Evolutionary conservation across 2,113 vertebrate genomes (phyloP), one percentile per base, ranked within the genome.

Genomic region (Leucosticte australis): DNA sequence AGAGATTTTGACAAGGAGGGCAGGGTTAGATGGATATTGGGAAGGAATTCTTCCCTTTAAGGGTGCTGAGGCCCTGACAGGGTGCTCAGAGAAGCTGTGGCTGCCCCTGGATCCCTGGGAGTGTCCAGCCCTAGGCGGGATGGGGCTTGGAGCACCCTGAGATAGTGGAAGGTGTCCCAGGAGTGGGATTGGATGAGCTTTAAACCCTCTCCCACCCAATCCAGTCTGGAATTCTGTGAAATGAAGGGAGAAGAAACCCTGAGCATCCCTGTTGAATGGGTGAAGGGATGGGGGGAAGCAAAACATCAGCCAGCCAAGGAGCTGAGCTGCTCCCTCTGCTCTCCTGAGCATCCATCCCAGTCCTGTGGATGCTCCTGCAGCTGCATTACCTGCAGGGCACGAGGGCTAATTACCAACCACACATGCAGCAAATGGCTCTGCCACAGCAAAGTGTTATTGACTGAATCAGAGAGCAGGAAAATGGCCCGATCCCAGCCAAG

Each of bases 391-490:
- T 90, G 92, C 93, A 15, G 95, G 91, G 89, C 89, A 92, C 2
- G 17, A 9, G 3, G 55, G 20, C 85, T 64, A 12, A 78, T 80
- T 46, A 27, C 81, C 87, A 83, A 57, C 52, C 80, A 1, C 4
- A 2, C 28, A 4, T 69, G 20, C 62, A 37, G 90, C 65, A 75
- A 92, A 94, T 77, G 73, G 47, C 67, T 31, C 7, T 16, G 53
- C 90, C 70, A 30, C 14, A 10, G 94, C 53, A 75, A 94, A 92
- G 95, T 75, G 91, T 92, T 93, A 92, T 92, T 83, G 96, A 96
- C 59, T 53, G 89, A 52, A 33, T 47, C 35, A 52, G 42, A 92
- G n/a, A 8, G 74, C 63, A 47, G 62, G 89, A 50, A 80, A 87
- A 94, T 15, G 64, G 85, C 63, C 81, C 44, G 8, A 69, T 83